Conservation (phyloP, 2,888 invertebrate genomes). For the Diploptera punctata region DNA sequence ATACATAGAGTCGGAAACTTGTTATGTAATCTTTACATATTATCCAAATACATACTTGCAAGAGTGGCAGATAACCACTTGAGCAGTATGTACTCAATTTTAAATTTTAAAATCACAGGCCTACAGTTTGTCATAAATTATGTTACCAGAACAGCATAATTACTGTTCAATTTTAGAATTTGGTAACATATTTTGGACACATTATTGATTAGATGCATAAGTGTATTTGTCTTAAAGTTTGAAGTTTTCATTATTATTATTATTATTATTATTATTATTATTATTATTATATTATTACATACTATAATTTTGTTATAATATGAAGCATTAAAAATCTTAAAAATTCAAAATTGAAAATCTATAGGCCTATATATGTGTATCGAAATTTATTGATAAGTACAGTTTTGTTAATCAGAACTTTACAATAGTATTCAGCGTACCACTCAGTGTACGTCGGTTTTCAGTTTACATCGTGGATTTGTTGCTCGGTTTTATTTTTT, state of each 20-base stretch:
- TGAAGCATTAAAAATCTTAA: background rate
- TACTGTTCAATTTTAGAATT: background rate
- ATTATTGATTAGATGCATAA: constrained; percentile 9
- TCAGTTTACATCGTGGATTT: constrained; percentile 26
- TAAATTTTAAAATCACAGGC: constrained; percentile 10
- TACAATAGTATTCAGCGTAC: constrained; percentile 17
- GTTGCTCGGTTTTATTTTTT: constrained; percentile 26
- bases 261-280: constrained; percentile 17
- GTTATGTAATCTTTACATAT: constrained; percentile 39
- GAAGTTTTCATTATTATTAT: constrained; percentile 7
- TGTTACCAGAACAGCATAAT: background rate
- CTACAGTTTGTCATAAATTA: constrained; percentile 8
- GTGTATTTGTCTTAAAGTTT: background rate
- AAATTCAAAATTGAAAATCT: constrained; percentile 14
- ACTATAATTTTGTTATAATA: no score
- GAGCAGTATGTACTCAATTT: constrained; percentile 31
- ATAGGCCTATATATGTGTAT: constrained; percentile 36
- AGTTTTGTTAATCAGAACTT: background rate
- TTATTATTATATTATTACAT: no score
- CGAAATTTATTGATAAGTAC: constrained; percentile 27
- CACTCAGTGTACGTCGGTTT: constrained; percentile 10
- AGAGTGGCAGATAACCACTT: constrained; percentile 18
- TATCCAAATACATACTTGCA: constrained; percentile 30
- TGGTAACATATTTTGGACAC: background rate
- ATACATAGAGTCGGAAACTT: constrained; percentile 43